A percentile compares a stretch with the other conserved stretches of the same genome.
Evolutionary conservation across 2,113 vertebrate genomes (phyloP).

Genomic region (Gnathonemus longibarbis): DNA sequence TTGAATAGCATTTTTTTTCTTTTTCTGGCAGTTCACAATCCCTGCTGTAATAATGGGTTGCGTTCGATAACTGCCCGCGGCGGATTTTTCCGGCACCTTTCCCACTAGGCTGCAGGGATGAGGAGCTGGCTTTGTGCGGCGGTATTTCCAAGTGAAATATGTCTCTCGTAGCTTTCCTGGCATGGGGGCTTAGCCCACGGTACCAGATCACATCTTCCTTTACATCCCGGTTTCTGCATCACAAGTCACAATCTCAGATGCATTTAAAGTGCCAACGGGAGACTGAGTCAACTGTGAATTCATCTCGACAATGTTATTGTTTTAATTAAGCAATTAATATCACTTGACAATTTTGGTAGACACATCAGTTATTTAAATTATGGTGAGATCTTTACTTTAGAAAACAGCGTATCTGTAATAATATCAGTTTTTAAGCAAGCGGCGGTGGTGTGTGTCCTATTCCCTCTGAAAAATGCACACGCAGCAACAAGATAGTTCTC

Average conservation of each 20-base stretch:
- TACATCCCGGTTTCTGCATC: constrained; percentile 1
- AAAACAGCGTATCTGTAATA: constrained; percentile 37
- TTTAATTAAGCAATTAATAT: constrained; percentile 54
- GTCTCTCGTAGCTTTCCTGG: neutral
- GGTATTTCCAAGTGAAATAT: constrained; percentile 2
- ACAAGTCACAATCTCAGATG: constrained; percentile 26
- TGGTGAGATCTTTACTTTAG: constrained; percentile 38
- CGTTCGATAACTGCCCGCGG: neutral
- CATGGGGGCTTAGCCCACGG: neutral
- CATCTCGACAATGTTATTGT: constrained; percentile 40
- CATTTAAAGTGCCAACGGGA: constrained; percentile 27
- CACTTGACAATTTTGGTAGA: constrained; percentile 44
- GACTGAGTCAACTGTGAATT: constrained; percentile 35
- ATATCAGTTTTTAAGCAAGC: neutral
- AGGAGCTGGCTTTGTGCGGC: constrained; percentile 8
- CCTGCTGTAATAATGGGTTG: neutral
- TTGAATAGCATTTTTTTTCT: neutral
- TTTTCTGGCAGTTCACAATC: neutral
- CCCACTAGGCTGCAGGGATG: neutral
- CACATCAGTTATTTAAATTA: constrained; percentile 48
- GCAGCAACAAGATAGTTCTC: neutral
- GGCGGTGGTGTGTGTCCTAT: neutral
- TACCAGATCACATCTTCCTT: constrained; percentile 10
- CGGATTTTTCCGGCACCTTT: neutral
- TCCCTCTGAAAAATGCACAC: neutral